Evolutionary conservation across 2,113 vertebrate species (phyloP).

Genomic region (Boleophthalmus pectinirostris): DNA sequence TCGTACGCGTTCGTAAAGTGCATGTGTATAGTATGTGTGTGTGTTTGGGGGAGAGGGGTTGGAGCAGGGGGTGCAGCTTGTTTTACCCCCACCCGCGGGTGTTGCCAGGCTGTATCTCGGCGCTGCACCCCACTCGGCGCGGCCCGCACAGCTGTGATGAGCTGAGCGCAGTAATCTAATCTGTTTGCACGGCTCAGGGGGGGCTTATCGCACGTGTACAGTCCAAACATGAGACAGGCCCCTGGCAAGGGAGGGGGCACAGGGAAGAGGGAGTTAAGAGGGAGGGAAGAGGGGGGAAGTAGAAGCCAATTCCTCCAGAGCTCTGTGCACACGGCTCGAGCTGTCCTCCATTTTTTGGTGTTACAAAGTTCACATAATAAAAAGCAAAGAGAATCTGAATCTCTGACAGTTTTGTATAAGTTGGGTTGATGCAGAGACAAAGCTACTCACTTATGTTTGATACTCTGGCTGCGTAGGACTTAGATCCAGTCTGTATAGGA

Average conservation of each 20-base stretch:
- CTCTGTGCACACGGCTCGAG: not conserved
- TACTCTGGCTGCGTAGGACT: too few species aligned
- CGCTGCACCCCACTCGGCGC: conserved; percentile 28
- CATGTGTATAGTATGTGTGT: not conserved
- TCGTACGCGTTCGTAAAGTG: too few species aligned
- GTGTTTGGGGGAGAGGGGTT: conserved; percentile 23
- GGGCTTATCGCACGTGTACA: conserved; percentile 74
- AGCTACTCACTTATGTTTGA: too few species aligned
- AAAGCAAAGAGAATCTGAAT: too few species aligned
- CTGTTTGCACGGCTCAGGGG: conserved; percentile 79
- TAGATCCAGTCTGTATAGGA: too few species aligned
- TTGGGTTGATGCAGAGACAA: too few species aligned
- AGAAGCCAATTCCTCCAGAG: not conserved
- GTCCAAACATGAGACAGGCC: conserved; percentile 63
- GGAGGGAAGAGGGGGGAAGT: not conserved
- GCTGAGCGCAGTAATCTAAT: conserved; percentile 78
- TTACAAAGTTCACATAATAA: too few species aligned
- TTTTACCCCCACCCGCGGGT: conserved; percentile 40
- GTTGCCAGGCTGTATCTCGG: conserved; percentile 56
- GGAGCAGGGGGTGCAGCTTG: not conserved
- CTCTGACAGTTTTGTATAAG: too few species aligned
- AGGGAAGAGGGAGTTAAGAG: not conserved
- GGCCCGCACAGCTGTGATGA: conserved; percentile 47
- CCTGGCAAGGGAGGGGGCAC: conserved; percentile 29
- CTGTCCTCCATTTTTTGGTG: not conserved